Conservation (phyloP, 2,113 vertebrate species). For the Notarius quadriscutis region DNA sequence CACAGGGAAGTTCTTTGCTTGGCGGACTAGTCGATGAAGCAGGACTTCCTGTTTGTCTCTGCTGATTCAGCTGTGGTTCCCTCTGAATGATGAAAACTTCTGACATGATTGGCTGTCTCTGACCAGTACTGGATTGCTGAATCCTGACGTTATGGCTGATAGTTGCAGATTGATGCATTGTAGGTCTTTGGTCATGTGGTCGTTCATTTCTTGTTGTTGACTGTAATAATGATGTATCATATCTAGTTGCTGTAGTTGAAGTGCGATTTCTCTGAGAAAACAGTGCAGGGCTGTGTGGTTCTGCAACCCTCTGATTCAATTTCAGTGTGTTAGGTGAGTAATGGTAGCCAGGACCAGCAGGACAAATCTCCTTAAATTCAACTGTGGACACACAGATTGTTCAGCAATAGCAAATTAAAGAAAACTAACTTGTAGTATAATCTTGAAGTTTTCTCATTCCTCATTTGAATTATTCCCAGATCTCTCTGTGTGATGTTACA, state of each 20-base stretch:
- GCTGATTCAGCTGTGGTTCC: slow-evolving; percentile 25
- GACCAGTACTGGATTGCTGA: slow-evolving; percentile 22
- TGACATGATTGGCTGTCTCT: slow-evolving; percentile 9
- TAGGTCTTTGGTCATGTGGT: slow-evolving; percentile 1
- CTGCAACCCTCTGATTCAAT: slow-evolving; percentile 72
- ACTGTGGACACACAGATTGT: slow-evolving; percentile 66
- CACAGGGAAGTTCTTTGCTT: slow-evolving; percentile 58
- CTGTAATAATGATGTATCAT: slow-evolving; percentile 19
- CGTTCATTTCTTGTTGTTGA: slow-evolving; percentile 31
- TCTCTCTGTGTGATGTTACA: not conserved
- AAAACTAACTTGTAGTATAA: not conserved
- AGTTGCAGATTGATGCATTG: not conserved
- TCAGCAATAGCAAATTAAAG: not conserved
- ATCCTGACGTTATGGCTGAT: slow-evolving; percentile 33
- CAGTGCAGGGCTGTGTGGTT: slow-evolving; percentile 61
- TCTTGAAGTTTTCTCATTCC: not conserved
- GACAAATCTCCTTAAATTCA: slow-evolving; percentile 92
- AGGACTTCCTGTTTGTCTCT: not conserved
- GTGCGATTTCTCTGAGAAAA: slow-evolving; percentile 28
- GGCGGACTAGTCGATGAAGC: slow-evolving; percentile 42
- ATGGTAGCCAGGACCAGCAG: slow-evolving; percentile 93
- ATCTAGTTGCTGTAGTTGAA: slow-evolving; percentile 19
- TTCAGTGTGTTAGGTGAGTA: slow-evolving; percentile 85
- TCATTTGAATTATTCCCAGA: not conserved
- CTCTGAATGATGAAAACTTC: slow-evolving; percentile 22